Evolutionary conservation across 1,140 invertebrate genomes (phyloP), one percentile per base, ranked within the genome.

Genomic region (Coelopa frigida): DNA sequence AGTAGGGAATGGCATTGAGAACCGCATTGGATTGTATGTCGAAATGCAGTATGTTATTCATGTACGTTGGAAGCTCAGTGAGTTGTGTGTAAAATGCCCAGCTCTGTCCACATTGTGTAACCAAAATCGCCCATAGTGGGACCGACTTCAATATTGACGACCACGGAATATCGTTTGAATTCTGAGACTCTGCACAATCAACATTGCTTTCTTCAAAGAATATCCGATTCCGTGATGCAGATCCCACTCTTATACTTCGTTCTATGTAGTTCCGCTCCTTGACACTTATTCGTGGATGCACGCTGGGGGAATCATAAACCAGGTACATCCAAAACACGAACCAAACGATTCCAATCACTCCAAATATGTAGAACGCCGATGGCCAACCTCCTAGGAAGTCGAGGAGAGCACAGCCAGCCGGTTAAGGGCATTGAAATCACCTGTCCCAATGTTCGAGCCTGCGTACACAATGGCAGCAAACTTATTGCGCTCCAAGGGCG

Each of bases 31-130:
- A 73, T 67, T 90, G 78, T 39, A 96, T 84, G 56, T 92, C 79
- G 55, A 90, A 92, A 61, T 93, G 85, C 32, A 97, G 73, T 48
- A 95, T 88, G 71, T 89, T 83, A 52, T 85, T 84, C 85, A 98
- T 91, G 58, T 95, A 98, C 0, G 88, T 90, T 2, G 94, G 94
- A 38, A 98, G 68, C 63, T 94, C 89, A 0, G 89, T 95, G 5
- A 97, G 74, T 58, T 96, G 84, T 14, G 91, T 97, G 71, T 96
- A 96, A 72, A 94, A 94, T 4, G 87, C 87, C 91, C 92, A 97
- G 36, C 89, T 83, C 58, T 94, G 86, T 33, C 89, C 89, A 61
- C 93, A 91, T 64, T 96, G 90, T 6, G 89, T 88, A 12, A 88
- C 75, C 5, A 85, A 70, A 46, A 86, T 86, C 1, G 91, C 91